Evolutionary conservation across 2,888 invertebrate species (phyloP).

Genomic region (Suillia variegata): DNA sequence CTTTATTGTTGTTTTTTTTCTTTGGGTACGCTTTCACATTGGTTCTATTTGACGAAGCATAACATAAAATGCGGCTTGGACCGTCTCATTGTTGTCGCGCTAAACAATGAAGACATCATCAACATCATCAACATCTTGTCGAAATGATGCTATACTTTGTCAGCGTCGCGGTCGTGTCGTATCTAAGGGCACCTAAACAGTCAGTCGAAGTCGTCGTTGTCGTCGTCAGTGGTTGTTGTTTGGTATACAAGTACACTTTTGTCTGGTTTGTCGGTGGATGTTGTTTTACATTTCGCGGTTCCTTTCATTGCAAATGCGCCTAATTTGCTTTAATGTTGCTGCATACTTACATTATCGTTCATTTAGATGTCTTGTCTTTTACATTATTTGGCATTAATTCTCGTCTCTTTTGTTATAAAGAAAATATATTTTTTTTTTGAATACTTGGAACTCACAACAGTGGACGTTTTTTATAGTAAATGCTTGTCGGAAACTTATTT

Average conservation of each 20-base stretch:
- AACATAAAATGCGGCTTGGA: too few species aligned
- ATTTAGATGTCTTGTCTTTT: not conserved
- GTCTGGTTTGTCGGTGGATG: not conserved
- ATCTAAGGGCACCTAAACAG: not conserved
- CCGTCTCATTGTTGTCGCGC: not conserved
- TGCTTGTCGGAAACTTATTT: too few species aligned
- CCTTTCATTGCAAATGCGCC: not conserved
- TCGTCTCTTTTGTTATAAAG: too few species aligned
- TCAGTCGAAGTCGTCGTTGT: slow-evolving; percentile 1
- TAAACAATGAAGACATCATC: not conserved
- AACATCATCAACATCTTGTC: not conserved
- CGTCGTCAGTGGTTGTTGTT: not conserved
- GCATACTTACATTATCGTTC: not conserved
- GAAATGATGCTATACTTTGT: not conserved
- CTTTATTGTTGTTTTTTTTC: too few species aligned
- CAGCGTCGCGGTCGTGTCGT: too few species aligned
- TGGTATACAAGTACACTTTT: not conserved
- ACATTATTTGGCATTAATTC: not conserved
- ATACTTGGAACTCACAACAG: too few species aligned
- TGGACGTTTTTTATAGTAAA: too few species aligned
- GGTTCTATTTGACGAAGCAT: too few species aligned
- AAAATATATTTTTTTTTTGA: too few species aligned
- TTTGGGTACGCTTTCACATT: too few species aligned
- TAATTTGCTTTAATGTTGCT: not conserved
- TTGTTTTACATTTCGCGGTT: not conserved